Evolutionary conservation across 1,140 invertebrate species (phyloP).

Genomic region (Euglossa dilemma): DNA sequence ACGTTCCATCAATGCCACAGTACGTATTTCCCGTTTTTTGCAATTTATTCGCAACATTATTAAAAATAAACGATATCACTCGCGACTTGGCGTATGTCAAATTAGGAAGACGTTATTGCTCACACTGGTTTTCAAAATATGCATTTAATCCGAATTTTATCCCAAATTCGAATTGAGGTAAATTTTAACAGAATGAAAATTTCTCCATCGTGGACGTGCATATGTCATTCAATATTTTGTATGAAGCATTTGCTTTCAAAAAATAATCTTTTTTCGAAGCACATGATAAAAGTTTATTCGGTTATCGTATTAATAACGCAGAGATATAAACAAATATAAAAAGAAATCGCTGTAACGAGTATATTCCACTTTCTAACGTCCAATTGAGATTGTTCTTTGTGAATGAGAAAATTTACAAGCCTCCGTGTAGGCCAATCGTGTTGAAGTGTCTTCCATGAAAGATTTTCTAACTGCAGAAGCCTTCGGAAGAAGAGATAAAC

Average conservation of each 20-base stretch:
- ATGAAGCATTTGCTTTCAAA: background rate
- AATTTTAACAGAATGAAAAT: background rate
- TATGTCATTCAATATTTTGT: too few species aligned
- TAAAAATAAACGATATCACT: background rate
- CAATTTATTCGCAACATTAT: background rate
- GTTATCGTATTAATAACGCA: background rate
- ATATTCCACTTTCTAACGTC: background rate
- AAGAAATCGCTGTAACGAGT: too few species aligned
- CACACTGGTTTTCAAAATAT: background rate
- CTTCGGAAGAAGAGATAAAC: conserved; percentile 50
- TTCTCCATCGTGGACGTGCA: background rate
- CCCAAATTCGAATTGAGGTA: background rate
- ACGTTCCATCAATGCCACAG: background rate
- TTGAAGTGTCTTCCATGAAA: conserved; percentile 4
- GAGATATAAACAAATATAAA: background rate
- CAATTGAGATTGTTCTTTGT: conserved; percentile 1
- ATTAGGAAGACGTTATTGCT: background rate
- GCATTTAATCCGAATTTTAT: background rate
- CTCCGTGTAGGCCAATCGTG: conserved; percentile 1
- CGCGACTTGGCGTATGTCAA: background rate
- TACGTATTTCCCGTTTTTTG: background rate
- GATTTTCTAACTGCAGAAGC: conserved; percentile 33
- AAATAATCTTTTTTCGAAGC: background rate
- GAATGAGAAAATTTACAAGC: background rate
- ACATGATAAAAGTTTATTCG: background rate